Conservation (phyloP, 2,113 vertebrate genomes). For the Myiagra hebetior region DNA sequence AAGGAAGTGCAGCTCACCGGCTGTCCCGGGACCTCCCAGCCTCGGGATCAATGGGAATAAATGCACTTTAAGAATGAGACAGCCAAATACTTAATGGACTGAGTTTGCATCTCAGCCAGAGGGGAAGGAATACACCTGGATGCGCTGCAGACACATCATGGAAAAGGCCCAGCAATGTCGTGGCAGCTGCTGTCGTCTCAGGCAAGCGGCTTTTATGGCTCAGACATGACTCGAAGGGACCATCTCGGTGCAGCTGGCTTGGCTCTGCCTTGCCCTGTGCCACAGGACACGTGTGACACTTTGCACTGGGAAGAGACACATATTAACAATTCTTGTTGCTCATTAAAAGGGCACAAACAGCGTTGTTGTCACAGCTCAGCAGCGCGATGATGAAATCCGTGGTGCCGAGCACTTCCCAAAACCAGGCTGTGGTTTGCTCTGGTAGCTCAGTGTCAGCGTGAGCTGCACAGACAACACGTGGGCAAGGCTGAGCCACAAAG, state of each 20-base stretch:
- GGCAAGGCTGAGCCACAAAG: not conserved
- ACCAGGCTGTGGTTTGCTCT: not conserved
- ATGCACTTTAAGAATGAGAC: not conserved
- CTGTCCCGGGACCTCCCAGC: not conserved
- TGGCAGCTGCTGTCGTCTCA: not conserved
- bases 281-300: accelerated
- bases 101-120: not conserved
- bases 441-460: not conserved
- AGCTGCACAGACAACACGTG: not conserved
- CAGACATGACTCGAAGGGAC: not conserved
- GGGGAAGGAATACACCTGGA: not conserved
- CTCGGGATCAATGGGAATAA: not conserved
- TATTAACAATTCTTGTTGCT: not conserved
- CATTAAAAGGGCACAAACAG: not conserved
- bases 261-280: not conserved
- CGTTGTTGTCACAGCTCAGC: not conserved
- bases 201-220: not conserved
- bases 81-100: not conserved
- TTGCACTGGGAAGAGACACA: not conserved
- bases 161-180: not conserved
- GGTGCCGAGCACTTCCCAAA: not conserved
- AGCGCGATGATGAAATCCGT: accelerated
- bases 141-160: not conserved
- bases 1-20: accelerated
- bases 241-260: not conserved